Base-by-base conservation (phyloP, 2,888 invertebrate species). In the Flexamia atlantica region DNA sequence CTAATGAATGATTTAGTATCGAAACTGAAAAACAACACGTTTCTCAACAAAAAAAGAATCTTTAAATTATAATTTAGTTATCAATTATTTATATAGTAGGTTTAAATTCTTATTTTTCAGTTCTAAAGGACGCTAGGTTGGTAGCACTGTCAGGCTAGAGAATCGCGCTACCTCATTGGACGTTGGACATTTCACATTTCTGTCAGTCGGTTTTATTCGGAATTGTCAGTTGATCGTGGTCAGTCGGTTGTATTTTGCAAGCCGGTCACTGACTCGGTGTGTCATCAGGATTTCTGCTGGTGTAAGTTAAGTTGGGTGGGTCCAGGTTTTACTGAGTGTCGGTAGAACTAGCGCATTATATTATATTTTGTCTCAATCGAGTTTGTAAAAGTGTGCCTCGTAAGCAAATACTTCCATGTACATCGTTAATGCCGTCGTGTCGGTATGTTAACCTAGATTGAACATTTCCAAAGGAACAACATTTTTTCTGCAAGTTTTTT, bases 371-470 rank as follows among this genome's bases (percentile, higher is more conserved):
- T 9, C 36, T 9, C 36, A 36, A 36, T 36, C 4, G 9, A 36
- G 36, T 36, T 36, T 36, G 9, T 4, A 9, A 36, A 36, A 36
- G 36, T 36, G 36, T 36, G n/a, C n/a, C n/a, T n/a, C n/a, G n/a
- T n/a, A n/a, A n/a, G n/a, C n/a, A n/a, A n/a, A n/a, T n/a, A n/a
- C n/a, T n/a, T n/a, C n/a, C n/a, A n/a, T n/a, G 36, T 7, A 36
- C 36, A 64, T 64, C 30, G 30, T 40, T 72, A 17, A 10, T 40
- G 20, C 72, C 40, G 40, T 72, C 10, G 36, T 72, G 40, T 32
- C 72, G 72, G 72, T 72, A 40, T 40, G 72, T 40, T 72, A 72
- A 72, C 72, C 72, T 72, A 72, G 40, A 32, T 72, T 72, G 14
- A 12, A 46, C 4, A 36, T 36, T 36, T 36, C 12, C n/a, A 50